phyloP scores from a whole-genome alignment of 2,113 vertebrate genomes.

The Merops nubicus region DNA sequence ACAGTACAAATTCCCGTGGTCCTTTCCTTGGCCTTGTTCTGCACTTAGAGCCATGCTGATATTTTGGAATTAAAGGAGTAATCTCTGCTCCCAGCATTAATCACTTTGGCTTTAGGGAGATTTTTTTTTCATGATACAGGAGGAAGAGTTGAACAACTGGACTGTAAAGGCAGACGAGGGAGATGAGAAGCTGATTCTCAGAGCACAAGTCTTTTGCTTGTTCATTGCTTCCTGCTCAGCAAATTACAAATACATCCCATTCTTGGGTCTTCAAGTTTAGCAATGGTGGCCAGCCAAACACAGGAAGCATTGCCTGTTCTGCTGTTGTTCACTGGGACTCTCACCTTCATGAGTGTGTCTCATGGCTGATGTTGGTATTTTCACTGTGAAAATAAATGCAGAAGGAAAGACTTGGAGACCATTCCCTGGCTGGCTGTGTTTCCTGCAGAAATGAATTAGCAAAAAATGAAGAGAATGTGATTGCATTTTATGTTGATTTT shows the following conservation, averaged over 20 bases:
- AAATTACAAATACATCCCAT: not conserved
- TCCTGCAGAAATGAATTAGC: not conserved
- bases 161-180: not conserved
- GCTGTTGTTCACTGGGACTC: not conserved
- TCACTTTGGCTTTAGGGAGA: not conserved
- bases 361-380: not conserved
- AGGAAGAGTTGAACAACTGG: not conserved
- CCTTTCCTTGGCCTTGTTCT: not conserved
- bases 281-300: not conserved
- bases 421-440: not conserved
- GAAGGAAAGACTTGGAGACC: not conserved
- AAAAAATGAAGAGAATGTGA: not conserved
- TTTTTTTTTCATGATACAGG: not conserved
- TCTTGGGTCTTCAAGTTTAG: not conserved
- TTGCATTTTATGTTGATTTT: slow-evolving; percentile 13
- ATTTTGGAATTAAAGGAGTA: not conserved
- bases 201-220: not conserved
- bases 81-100: not conserved
- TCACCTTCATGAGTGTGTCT: accelerated
- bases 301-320: not conserved
- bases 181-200: not conserved
- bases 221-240: not conserved
- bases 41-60: not conserved
- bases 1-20: not conserved
- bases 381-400: not conserved